phyloP scores from a whole-genome alignment of 1,140 invertebrate species.

The Plutomurus gul region DNA sequence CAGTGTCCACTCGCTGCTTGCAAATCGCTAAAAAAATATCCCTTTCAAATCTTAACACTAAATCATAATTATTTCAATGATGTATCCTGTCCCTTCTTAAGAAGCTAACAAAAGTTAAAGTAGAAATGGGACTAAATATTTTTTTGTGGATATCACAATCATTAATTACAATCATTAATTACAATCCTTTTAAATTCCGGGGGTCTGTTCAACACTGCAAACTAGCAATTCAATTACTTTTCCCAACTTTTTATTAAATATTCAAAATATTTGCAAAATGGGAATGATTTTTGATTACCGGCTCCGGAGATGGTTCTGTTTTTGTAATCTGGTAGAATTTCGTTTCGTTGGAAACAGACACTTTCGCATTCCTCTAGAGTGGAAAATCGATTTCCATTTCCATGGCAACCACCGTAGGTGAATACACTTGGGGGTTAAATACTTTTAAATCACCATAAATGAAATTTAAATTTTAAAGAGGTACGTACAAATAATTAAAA shows the following conservation, averaged over 20 bases:
- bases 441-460: slow-evolving; percentile 52
- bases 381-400: slow-evolving; percentile 82
- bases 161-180: too few species aligned
- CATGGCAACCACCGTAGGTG: slow-evolving; percentile 80
- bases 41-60: background rate
- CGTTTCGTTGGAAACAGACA: slow-evolving; percentile 62
- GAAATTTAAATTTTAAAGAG: background rate
- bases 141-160: too few species aligned
- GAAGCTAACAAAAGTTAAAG: too few species aligned
- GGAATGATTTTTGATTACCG: slow-evolving; percentile 45
- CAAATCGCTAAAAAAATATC: slow-evolving; percentile 63
- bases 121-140: too few species aligned
- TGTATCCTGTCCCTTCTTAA: too few species aligned
- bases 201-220: too few species aligned
- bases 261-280: too few species aligned
- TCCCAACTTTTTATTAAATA: too few species aligned
- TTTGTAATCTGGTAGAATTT: slow-evolving; percentile 57
- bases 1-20: slow-evolving; percentile 67
- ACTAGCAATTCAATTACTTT: too few species aligned
- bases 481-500: background rate
- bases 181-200: too few species aligned
- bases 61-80: too few species aligned
- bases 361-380: slow-evolving; percentile 70
- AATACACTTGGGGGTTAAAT: too few species aligned
- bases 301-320: slow-evolving; percentile 55